Base-by-base conservation (phyloP, 2,797 vertebrate genomes). In the Aratinga solstitialis region DNA sequence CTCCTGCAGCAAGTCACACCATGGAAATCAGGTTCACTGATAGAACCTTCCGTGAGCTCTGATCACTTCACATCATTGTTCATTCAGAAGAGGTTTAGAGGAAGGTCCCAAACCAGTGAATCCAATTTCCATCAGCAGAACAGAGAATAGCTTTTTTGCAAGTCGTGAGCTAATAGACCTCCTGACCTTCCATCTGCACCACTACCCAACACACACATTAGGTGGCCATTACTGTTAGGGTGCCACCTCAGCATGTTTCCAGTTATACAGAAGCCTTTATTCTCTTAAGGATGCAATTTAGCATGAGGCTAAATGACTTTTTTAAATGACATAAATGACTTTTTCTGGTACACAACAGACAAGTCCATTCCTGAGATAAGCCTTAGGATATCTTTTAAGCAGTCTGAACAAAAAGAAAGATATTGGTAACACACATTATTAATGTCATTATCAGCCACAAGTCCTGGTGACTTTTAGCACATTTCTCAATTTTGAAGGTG, bases 161-260 rank as follows among this genome's bases (percentile, higher is more conserved):
- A 45, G n/a, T 29, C 1, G 1, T 77, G 26, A 82, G 6, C 17
- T 56, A 54, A 67, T 4, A 72, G 5, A 72, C 29, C 17, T 43
- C 3, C 13, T 11, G 43, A 32, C 9, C 13, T 90, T 83, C n/a
- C 18, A 29, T 14, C 10, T 62, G 11, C 6, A 42, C 13, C 12
- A 13, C 6, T n/a, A 20, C 10, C 20, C 29, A 62, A 30, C 22
- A 47, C 5, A 30, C 1, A 32, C 0, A 2, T 18, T 13, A 58
- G 3, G 18, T 30, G 16, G 3, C 4, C 21, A 1, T 0, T 34
- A 32, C 9, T 40, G 4, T 48, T 40, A 65, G 8, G 32, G 4
- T n/a, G 11, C 6, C 14, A 16, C 7, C 32, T 73, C 13, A 29
- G 7, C 2, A 0, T 32, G 11, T 58, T 76, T 80, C 18, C 26